Evolutionary conservation across 1,140 invertebrate species (phyloP).

Genomic region (Microvelia longipes): DNA sequence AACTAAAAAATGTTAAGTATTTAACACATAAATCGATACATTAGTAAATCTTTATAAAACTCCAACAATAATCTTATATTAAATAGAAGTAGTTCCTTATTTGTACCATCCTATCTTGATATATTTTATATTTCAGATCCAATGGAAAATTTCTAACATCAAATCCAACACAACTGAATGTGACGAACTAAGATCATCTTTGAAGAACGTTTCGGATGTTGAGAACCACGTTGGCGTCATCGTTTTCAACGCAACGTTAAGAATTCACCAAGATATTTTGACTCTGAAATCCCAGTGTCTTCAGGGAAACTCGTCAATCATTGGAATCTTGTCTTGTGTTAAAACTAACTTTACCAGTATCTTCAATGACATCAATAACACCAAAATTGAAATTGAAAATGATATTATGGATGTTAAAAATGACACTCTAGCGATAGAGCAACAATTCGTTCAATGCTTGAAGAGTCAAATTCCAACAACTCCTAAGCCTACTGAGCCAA

Average conservation of each 20-base stretch:
- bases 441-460: background rate
- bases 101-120: no score
- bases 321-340: background rate
- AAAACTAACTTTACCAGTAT: background rate
- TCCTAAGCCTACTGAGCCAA: background rate
- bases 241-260: no score
- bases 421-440: background rate
- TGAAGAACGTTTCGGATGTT: background rate
- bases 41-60: no score
- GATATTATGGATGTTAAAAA: background rate
- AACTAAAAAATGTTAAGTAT: no score
- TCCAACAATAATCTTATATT: no score
- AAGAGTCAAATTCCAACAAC: background rate
- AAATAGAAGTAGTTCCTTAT: no score
- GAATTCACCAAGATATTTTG: no score
- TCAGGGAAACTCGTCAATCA: no score
- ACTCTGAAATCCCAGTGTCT: no score
- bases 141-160: background rate
- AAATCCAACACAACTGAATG: background rate
- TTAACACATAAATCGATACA: no score
- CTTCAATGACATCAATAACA: background rate
- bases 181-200: background rate
- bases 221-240: no score
- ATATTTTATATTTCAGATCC: no score
- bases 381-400: background rate